Conservation (phyloP, 2,888 invertebrate genomes). For the Invenusta paracnida region DNA sequence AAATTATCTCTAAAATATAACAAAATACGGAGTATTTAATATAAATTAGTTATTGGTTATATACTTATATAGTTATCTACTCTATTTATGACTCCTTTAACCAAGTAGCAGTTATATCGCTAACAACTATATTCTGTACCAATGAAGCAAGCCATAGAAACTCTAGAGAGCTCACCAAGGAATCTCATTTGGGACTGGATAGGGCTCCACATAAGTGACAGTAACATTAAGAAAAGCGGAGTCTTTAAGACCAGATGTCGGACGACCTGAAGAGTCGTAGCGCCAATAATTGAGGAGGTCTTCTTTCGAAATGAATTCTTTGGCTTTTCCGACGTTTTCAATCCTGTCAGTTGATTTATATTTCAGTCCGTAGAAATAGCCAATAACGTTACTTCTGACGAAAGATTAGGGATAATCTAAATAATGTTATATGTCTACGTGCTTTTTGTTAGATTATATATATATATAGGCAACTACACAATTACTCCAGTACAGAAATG, state of each 20-base stretch:
- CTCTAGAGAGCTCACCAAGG: slow-evolving; percentile 32
- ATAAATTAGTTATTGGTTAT: too few species aligned
- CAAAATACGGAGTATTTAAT: too few species aligned
- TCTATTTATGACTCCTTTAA: too few species aligned
- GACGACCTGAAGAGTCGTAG: background rate
- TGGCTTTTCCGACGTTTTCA: background rate
- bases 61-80: too few species aligned
- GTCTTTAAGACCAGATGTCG: background rate
- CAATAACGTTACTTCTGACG: slow-evolving; percentile 19
- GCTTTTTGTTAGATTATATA: too few species aligned
- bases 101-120: too few species aligned
- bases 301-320: background rate
- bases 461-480: too few species aligned
- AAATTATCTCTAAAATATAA: too few species aligned
- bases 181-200: background rate
- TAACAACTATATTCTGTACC: too few species aligned
- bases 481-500: too few species aligned
- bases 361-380: slow-evolving; percentile 25
- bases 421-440: background rate
- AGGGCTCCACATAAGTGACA: slow-evolving; percentile 24
- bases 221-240: slow-evolving; percentile 14
- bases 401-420: background rate
- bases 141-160: too few species aligned
- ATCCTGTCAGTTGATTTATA: background rate
- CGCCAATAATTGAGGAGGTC: slow-evolving; percentile 27